Conservation (phyloP, 1,140 invertebrate species). For the Aleiodes sp. region DNA sequence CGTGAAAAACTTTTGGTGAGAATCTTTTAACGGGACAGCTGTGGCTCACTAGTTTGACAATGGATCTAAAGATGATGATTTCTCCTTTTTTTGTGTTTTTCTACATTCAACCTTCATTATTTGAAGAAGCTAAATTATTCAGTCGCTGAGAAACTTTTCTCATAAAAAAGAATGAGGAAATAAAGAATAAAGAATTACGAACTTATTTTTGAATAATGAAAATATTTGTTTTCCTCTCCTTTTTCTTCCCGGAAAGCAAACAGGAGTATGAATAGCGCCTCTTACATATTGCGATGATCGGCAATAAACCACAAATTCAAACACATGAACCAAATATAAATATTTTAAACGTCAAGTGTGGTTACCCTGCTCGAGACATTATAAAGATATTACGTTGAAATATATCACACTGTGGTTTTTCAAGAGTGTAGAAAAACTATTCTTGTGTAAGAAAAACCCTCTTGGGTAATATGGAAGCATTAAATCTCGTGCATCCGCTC, state of each 20-base stretch:
- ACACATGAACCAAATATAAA: background rate
- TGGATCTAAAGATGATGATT: constrained; percentile 18
- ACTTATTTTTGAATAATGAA: no score
- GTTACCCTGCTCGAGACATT: background rate
- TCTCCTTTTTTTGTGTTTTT: constrained; percentile 14
- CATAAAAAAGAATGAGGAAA: no score
- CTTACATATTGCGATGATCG: background rate
- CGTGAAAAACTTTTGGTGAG: constrained; percentile 30
- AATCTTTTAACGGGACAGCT: no score
- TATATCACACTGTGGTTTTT: background rate
- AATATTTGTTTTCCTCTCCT: no score
- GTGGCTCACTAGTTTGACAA: constrained; percentile 21
- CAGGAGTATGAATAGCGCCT: no score
- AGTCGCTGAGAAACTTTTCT: no score
- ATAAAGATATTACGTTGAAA: constrained; percentile 30
- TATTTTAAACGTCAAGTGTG: background rate
- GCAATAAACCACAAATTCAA: background rate
- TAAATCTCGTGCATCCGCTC: constrained; percentile 31
- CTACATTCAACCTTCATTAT: background rate
- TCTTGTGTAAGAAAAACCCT: constrained; percentile 7
- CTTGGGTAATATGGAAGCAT: constrained; percentile 10
- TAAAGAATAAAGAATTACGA: no score
- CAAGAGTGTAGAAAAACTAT: constrained; percentile 4
- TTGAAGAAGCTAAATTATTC: no score
- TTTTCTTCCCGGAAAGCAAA: background rate